These are phyloP conservation scores for Pterostichus madidus DNA, from an alignment of 2,888 invertebrate genomes.

Conservation along the genomic window DNA sequence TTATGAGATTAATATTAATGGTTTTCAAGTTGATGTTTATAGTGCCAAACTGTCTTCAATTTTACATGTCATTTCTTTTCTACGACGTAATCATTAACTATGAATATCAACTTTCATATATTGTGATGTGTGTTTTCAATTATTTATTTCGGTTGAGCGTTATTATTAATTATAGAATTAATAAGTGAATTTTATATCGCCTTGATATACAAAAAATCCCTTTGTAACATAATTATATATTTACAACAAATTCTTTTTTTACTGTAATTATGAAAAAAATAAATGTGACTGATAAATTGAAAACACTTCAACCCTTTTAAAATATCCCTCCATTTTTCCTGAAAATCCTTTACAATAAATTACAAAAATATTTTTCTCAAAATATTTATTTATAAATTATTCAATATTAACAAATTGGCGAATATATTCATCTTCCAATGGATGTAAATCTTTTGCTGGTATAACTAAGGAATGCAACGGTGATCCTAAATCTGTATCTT, in stretches of 20 bases:
- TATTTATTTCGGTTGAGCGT: slow-evolving; percentile 66
- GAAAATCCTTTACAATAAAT: background rate
- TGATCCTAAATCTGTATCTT: slow-evolving; percentile 85
- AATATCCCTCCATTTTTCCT: background rate
- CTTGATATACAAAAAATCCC: slow-evolving; percentile 66
- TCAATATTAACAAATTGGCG: slow-evolving; percentile 79
- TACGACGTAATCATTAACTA: slow-evolving; percentile 43
- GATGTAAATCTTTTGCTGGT: slow-evolving; percentile 90
- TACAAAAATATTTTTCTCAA: background rate
- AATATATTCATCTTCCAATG: slow-evolving; percentile 94
- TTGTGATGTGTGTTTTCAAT: slow-evolving; percentile 66
- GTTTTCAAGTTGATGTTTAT: slow-evolving; percentile 61
- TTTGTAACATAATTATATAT: slow-evolving; percentile 69
- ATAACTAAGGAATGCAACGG: slow-evolving; percentile 97
- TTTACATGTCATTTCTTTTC: slow-evolving; percentile 32
- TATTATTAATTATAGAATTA: slow-evolving; percentile 61
- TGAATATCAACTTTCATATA: slow-evolving; percentile 64
- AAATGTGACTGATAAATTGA: slow-evolving; percentile 70
- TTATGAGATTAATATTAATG: slow-evolving; percentile 46
- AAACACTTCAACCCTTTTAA: background rate
- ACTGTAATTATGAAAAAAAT: slow-evolving; percentile 70
- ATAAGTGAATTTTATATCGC: slow-evolving; percentile 67
- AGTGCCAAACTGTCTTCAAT: slow-evolving; percentile 47
- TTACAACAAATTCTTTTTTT: slow-evolving; percentile 71
- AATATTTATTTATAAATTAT: slow-evolving; percentile 40